Evolutionary conservation across 2,797 vertebrate genomes (phyloP), one percentile per base, ranked within the genome.

Genomic region (Aselliscus stoliczkanus): DNA sequence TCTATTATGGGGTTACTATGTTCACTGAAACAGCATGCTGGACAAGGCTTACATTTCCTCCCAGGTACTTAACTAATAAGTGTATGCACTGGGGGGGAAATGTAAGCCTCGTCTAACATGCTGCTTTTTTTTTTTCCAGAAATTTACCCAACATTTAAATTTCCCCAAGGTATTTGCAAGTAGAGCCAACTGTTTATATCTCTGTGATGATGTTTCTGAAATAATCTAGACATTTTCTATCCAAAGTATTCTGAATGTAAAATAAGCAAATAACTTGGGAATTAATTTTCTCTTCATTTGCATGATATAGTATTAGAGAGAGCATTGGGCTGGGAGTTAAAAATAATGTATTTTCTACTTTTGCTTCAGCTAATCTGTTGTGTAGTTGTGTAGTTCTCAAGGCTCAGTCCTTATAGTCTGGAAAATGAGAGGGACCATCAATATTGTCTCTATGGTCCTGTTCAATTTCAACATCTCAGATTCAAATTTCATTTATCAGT

Each of bases 271-370:
- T 81, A 84, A 90, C 21, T 18, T 65, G 18, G 20, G 67, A 50
- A 44, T 90, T 76, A 83, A 82, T 87, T 93, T 93, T 94, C 60
- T 94, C 29, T 94, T 85, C 1, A 81, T 44, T 88, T 88, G 17
- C 21, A 54, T 39, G 17, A 50, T 39, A 3, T 21, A 82, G 15
- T 81, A 47, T 50, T 81, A 34, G 12, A 90, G 86, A 90, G 31
- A 80, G 1, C 17, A n/a, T 11, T 70, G 60, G 37, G 5, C 50
- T 25, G 7, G 5, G 2, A 54, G 17, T 87, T 11, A 17, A 52
- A 75, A 82, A 75, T n/a, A 83, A 79, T 23, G 2, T 79, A 7
- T 67, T 82, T 91, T 84, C 23, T 88, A n/a, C 15, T 84, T 88
- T 70, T 3, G 5, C 31, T 62, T 95, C 62, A 73, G 50, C 62